These are phyloP conservation scores for Rallus crepitans DNA, from an alignment of 2,797 vertebrate species.

Conservation along the genomic window DNA sequence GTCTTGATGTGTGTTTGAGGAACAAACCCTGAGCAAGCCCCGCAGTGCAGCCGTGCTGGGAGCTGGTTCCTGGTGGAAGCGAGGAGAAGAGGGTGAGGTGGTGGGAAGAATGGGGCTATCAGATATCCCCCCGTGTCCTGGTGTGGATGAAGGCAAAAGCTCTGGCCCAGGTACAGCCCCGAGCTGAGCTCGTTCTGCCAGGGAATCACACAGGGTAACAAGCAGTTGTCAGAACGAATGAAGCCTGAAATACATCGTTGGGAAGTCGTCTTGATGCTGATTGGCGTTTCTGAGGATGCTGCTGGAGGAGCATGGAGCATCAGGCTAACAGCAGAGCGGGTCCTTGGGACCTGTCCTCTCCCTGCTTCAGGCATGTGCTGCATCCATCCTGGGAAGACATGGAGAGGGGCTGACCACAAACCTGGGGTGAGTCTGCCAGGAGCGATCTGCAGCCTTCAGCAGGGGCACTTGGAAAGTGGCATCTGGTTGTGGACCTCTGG, in stretches of 20 bases:
- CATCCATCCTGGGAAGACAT: neutral
- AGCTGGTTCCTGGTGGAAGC: neutral
- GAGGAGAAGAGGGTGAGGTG: fast-evolving
- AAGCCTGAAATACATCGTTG: fast-evolving
- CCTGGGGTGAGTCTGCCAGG: neutral
- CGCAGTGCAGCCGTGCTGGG: neutral
- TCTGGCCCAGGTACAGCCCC: neutral
- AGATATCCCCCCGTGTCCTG: fast-evolving
- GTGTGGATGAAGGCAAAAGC: fast-evolving
- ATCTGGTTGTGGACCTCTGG: neutral
- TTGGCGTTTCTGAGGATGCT: neutral
- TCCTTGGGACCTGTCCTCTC: neutral
- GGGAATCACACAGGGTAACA: neutral
- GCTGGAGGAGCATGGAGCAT: neutral
- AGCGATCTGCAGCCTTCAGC: neutral
- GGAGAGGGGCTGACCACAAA: neutral
- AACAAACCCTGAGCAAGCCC: neutral
- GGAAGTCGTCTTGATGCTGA: neutral
- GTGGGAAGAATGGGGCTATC: neutral
- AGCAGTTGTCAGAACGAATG: neutral
- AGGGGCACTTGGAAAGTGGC: neutral
- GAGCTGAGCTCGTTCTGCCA: fast-evolving
- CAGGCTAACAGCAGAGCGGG: neutral
- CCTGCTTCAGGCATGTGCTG: fast-evolving
- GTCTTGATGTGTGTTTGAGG: neutral